Base-by-base conservation (phyloP, 2,888 invertebrate species). In the Agonopterix alstromeriana region DNA sequence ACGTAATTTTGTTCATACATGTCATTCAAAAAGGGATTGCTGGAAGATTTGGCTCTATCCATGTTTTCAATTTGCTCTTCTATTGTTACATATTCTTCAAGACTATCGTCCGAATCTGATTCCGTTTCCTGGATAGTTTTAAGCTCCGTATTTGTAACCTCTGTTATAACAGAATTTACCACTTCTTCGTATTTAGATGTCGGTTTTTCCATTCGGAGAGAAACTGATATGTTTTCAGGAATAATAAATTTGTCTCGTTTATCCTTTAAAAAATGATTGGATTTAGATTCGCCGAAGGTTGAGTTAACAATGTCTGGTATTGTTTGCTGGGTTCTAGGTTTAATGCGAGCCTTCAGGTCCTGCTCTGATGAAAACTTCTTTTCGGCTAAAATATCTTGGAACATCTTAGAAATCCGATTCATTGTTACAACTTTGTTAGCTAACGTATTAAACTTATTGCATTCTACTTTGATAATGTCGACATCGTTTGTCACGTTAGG, bases 221-320 rank as follows among this genome's bases (percentile, higher is more conserved):
- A 82, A 0, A 85, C 83, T 5, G 80, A 75, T 56, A 86, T 79
- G 54, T 61, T 80, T 69, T 83, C 77, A 9, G 86, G 86, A 48
- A 85, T 73, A 38, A 86, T 83, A 38, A 78, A 70, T 58, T 78
- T 82, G 50, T 81, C 73, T 48, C 71, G 57, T 46, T 66, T 66
- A 49, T 81, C 76, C 41, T 67, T 43, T 50, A 70, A 52, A 41
- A 72, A 78, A 3, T 70, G 58, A 55, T 72, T 77, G 12, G 57
- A 43, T 46, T 68, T 70, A 1, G 59, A 54, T 36, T 87, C 87
- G 46, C 55, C 70, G 10, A 84, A 69, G 2, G 88, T 88, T 14
- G 89, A 89, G 63, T 89, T 88, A 1, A 89, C 82, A 48, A 89
- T 74, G 55, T 89, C 89, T 10, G 89, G 89, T 48, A 89, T 81